Conservation (phyloP, 2,113 vertebrate genomes). For the Lanius collurio region DNA sequence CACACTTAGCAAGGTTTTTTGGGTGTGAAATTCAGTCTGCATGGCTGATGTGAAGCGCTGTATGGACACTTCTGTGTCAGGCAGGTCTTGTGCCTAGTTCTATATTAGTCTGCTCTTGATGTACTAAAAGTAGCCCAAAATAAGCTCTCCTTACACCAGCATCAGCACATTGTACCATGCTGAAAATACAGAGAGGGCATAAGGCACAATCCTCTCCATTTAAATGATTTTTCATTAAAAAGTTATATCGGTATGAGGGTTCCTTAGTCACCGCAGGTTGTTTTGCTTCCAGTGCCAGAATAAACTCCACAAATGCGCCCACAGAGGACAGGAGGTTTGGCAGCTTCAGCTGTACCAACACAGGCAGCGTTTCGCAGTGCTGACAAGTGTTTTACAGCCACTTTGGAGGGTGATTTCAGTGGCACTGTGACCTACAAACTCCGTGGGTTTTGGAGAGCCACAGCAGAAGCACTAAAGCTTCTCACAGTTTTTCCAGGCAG, state of each 20-base stretch:
- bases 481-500: constrained; percentile 55
- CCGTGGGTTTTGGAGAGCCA: not conserved
- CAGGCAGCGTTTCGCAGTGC: not conserved
- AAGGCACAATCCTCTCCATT: constrained; percentile 55
- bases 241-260: constrained; percentile 28
- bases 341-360: constrained; percentile 45
- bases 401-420: constrained; percentile 58
- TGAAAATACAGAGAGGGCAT: not conserved
- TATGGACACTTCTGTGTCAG: not conserved
- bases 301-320: constrained; percentile 36
- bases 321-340: constrained; percentile 59
- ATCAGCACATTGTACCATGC: not conserved
- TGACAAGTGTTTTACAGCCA: constrained; percentile 66
- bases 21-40: not conserved
- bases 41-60: rapidly evolving
- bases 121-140: not conserved
- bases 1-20: not conserved
- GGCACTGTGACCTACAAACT: constrained; percentile 42
- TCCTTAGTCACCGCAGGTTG: constrained; percentile 53
- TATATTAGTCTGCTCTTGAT: not conserved
- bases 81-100: not conserved
- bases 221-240: constrained; percentile 53
- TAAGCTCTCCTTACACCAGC: not conserved
- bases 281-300: constrained; percentile 60
- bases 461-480: constrained; percentile 34